phyloP scores from a whole-genome alignment of 2,888 invertebrate species.

The Galerucella nymphaeae region DNA sequence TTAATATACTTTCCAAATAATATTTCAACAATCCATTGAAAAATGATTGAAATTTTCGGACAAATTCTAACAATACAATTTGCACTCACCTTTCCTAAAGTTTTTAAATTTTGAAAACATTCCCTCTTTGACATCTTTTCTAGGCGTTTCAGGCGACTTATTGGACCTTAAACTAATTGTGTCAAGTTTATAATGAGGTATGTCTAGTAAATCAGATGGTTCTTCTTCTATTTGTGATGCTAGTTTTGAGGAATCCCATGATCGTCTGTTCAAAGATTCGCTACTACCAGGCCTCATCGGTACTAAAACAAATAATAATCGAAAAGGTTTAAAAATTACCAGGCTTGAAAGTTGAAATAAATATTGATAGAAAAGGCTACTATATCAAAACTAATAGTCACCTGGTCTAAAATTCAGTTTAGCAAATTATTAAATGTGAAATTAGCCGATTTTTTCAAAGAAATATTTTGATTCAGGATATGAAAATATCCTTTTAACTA shows the following conservation, averaged over 20 bases:
- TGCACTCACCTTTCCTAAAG: constrained; percentile 66
- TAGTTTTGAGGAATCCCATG: constrained; percentile 68
- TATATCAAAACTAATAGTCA: no score
- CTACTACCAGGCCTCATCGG: constrained; percentile 60
- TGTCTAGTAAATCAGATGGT: constrained; percentile 47
- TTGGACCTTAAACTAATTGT: constrained; percentile 50
- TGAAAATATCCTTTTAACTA: no score
- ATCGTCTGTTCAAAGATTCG: constrained; percentile 68
- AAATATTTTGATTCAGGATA: no score
- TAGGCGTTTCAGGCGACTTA: constrained; percentile 56
- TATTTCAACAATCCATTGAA: no score
- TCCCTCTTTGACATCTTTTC: constrained; percentile 61
- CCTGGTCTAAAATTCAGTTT: no score
- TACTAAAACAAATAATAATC: constrained; percentile 44
- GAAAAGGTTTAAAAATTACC: constrained; percentile 4
- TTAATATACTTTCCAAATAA: no score
- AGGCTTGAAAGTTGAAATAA: neutral
- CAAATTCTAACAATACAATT: neutral
- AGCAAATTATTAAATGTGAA: no score
- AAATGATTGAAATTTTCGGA: no score
- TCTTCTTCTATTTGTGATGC: constrained; percentile 62
- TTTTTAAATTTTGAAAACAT: constrained; percentile 68
- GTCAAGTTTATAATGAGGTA: constrained; percentile 50
- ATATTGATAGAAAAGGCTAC: neutral
- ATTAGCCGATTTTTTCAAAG: no score